Evolutionary conservation across 2,888 invertebrate genomes (phyloP).

Genomic region (Cosmia trapezina): DNA sequence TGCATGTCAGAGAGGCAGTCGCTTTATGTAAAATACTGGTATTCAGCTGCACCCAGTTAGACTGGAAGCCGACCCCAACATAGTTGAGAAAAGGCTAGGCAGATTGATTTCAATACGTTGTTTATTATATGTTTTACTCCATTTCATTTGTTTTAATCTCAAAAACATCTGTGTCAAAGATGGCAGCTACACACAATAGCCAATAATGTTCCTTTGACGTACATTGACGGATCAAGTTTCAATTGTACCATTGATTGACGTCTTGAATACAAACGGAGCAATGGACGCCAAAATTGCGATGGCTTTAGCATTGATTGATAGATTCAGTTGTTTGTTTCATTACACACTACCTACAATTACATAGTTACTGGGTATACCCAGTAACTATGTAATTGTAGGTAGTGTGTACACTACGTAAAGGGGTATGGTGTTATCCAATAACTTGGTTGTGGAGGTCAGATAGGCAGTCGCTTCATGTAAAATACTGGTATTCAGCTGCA

Average conservation of each 20-base stretch:
- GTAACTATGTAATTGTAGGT: no score
- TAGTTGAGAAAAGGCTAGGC: no score
- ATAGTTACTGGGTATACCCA: no score
- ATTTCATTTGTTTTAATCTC: not conserved
- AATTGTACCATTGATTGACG: slow-evolving; percentile 28
- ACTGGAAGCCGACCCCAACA: no score
- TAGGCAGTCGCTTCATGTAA: no score
- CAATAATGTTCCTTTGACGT: slow-evolving; percentile 7
- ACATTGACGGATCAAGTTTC: slow-evolving; percentile 11
- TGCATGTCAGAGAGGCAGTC: no score
- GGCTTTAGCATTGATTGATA: slow-evolving; percentile 30
- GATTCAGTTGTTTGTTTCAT: slow-evolving; percentile 22
- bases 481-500: no score
- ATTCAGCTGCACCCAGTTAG: no score
- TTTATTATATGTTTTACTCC: not conserved
- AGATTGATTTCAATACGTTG: not conserved
- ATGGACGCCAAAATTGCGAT: not conserved
- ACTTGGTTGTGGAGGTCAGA: not conserved
- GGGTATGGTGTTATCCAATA: no score
- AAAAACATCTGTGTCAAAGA: not conserved
- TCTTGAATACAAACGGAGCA: slow-evolving; percentile 28
- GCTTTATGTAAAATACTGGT: no score
- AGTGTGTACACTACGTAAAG: no score
- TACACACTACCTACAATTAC: not conserved
- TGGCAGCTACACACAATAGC: no score